Conservation (phyloP, 2,888 invertebrate genomes). For the Deilephila elpenor region DNA sequence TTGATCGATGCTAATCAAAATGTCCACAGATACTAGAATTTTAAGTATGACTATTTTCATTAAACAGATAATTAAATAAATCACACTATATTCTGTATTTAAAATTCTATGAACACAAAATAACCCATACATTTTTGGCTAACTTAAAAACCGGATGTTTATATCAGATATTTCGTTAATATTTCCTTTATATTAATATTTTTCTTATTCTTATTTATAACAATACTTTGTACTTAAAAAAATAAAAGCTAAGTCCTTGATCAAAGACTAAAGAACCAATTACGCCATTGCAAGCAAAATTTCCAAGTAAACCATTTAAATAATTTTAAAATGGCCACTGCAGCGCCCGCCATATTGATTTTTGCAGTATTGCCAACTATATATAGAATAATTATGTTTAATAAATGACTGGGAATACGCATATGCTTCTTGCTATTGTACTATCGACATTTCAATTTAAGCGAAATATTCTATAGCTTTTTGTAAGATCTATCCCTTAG, state of each 20-base stretch:
- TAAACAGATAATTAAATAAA: too few relatives aligned
- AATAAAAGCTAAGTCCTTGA: neutral
- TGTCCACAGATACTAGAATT: too few relatives aligned
- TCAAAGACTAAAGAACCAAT: neutral
- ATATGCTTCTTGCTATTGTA: neutral
- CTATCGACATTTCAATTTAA: neutral
- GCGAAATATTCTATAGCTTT: neutral
- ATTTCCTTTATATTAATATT: too few relatives aligned
- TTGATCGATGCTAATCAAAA: conserved; percentile 14
- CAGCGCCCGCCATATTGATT: neutral
- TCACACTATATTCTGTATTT: too few relatives aligned
- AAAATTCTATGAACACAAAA: too few relatives aligned
- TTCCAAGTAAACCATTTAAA: neutral
- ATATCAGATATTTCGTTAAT: too few relatives aligned
- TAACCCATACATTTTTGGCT: too few relatives aligned
- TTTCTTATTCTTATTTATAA: too few relatives aligned
- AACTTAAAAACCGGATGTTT: too few relatives aligned
- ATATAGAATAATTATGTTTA: neutral
- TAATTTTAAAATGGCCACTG: neutral
- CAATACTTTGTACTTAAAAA: neutral
- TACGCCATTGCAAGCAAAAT: neutral
- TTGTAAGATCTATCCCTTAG: too few relatives aligned
- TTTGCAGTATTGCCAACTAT: neutral
- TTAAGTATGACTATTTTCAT: too few relatives aligned
- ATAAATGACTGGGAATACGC: conserved; percentile 1